These are phyloP conservation scores for Coremacera marginata DNA, from an alignment of 2,888 invertebrate genomes.

Conservation along the genomic window DNA sequence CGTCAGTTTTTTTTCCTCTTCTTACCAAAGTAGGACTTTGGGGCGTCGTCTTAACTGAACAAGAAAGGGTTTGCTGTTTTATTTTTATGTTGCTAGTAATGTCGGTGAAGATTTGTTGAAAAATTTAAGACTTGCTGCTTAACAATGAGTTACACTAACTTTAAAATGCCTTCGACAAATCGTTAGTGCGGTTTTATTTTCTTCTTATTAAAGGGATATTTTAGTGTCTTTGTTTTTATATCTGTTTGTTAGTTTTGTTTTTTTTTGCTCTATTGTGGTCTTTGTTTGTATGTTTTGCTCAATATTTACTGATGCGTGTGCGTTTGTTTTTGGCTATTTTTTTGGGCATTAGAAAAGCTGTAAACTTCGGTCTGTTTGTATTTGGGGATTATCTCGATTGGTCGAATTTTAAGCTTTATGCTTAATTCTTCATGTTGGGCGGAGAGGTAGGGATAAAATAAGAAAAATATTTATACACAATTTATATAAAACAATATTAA, in stretches of 20 bases:
- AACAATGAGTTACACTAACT: not conserved
- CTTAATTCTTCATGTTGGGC: not conserved
- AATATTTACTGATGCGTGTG: not conserved
- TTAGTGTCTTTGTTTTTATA: not conserved
- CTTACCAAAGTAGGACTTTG: not conserved
- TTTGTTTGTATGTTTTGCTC: not conserved
- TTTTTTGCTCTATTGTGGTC: not conserved
- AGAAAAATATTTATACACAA: not conserved
- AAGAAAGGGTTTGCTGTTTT: too few relatives aligned
- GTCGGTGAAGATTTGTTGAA: not conserved
- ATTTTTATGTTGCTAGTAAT: too few relatives aligned
- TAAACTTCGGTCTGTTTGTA: constrained; percentile 5
- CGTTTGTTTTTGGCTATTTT: not conserved
- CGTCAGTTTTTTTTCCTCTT: not conserved
- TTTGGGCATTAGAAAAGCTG: constrained; percentile 3
- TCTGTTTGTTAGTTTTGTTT: not conserved
- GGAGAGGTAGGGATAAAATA: not conserved
- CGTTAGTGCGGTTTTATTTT: constrained; percentile 29
- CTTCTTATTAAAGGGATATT: not conserved
- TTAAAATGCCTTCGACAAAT: constrained; percentile 21
- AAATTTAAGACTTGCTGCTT: not conserved
- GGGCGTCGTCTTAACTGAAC: too few relatives aligned
- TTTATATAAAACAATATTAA: not conserved
- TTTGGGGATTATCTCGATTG: constrained; percentile 4
- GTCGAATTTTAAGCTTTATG: not conserved